Evolutionary conservation across 2,113 vertebrate genomes (phyloP), one percentile per base, ranked within the genome.

Genomic region (Tupaia tana): DNA sequence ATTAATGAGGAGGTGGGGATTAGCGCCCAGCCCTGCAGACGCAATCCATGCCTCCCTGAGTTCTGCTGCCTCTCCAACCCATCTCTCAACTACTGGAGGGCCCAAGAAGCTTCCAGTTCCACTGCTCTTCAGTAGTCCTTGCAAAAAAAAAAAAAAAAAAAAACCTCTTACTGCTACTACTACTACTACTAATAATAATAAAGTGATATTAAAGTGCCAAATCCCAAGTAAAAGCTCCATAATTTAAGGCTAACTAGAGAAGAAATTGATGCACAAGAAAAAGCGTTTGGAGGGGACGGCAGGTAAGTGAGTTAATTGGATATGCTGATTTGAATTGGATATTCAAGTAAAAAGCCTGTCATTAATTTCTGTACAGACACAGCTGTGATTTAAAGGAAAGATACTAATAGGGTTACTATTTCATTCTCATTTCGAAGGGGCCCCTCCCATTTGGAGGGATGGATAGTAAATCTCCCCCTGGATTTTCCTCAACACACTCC

Each of bases 281-380:
- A 95, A 96, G 93, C 61, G 80, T 96, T 61, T 73, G 93, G 95
- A 81, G 90, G 91, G 92, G 90, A 96, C 97, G 97, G 43, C 93
- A 97, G 98, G 97, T 98, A 98, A 97, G 85, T 92, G 20, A 95
- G 96, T 97, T 98, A 98, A 98, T 98, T 98, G 96, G 97, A 98
- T 97, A 19, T 93, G 95, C 97, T 97, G 98, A 98, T 98, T 94
- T 97, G 98, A 98, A 91, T 86, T 96, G 95, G 96, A 97, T 94
- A 91, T 96, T 98, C 94, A 10, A 95, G 96, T 94, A 97, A 97
- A 96, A 96, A 94, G 95, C 92, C 95, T 97, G 96, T 96, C 98
- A 85, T 98, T 98, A 96, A 97, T 98, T 98, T 98, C 96, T 96
- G 89, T 86, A 22, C 0, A 13, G 93, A 91, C 96, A 94, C 91